Evolutionary conservation across 2,113 vertebrate genomes (phyloP).

Genomic region (Hippocampus mohnikei): DNA sequence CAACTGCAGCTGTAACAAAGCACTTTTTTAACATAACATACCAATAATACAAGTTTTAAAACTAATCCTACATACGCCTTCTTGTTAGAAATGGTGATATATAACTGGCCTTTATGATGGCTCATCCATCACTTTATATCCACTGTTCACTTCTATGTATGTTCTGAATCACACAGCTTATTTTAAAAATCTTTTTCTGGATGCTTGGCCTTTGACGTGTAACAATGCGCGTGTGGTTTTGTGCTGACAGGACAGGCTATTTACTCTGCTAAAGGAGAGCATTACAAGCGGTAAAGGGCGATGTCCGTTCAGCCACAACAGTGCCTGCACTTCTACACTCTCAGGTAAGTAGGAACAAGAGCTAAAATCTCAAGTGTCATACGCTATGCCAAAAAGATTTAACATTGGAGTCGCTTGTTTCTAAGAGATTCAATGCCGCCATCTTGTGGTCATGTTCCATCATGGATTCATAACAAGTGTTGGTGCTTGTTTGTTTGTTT

Average conservation of each 20-base stretch:
- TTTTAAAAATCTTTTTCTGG: neutral
- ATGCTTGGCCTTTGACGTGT: neutral
- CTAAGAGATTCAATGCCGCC: constrained; percentile 43
- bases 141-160: constrained; percentile 3
- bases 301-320: constrained; percentile 88
- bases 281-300: constrained; percentile 84
- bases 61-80: no score
- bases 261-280: constrained; percentile 81
- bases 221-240: neutral
- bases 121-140: constrained; percentile 51
- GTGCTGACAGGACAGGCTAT: constrained; percentile 74
- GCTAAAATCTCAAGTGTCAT: neutral
- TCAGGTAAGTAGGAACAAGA: constrained; percentile 75
- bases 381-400: neutral
- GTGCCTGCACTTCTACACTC: constrained; percentile 83
- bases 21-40: no score
- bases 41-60: no score
- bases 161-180: neutral
- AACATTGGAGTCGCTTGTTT: neutral
- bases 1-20: no score
- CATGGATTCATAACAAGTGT: neutral
- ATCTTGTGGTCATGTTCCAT: constrained; percentile 40
- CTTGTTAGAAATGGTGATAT: no score
- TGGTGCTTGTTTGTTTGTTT: neutral
- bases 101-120: constrained; percentile 17